These are phyloP conservation scores for Eclectus roratus DNA, from an alignment of 2,113 vertebrate genomes.

Conservation along the genomic window DNA sequence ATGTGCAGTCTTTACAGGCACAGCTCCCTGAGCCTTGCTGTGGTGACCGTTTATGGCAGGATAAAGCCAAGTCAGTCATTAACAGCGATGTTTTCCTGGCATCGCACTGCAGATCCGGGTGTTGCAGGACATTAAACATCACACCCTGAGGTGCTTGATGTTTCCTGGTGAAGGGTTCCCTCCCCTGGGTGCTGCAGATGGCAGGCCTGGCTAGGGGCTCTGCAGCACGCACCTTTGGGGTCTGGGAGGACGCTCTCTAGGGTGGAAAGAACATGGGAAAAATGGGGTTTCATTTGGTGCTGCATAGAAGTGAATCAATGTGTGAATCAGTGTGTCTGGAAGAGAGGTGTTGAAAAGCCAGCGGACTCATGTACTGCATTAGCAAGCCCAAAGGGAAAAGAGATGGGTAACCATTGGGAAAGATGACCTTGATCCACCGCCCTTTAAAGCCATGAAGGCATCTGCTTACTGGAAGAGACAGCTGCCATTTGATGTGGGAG, in stretches of 20 bases:
- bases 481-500: slow-evolving; percentile 24
- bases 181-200: background rate
- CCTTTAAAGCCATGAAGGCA: background rate
- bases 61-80: background rate
- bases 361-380: background rate
- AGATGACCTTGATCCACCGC: background rate
- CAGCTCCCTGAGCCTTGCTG: background rate
- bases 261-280: background rate
- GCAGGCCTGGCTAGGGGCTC: background rate
- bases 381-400: background rate
- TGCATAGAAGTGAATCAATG: background rate
- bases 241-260: background rate
- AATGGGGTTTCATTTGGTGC: background rate
- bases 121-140: background rate
- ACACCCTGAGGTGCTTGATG: background rate
- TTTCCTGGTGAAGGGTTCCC: background rate
- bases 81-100: background rate
- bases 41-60: background rate
- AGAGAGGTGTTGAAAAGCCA: background rate
- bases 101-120: background rate
- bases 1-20: background rate
- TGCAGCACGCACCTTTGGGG: background rate
- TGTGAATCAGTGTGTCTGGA: background rate
- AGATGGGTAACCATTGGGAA: background rate
- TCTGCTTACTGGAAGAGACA: slow-evolving; percentile 12